Evolutionary conservation across 2,797 vertebrate genomes (phyloP).

Genomic region (Ptychobarbus kaznakovi): DNA sequence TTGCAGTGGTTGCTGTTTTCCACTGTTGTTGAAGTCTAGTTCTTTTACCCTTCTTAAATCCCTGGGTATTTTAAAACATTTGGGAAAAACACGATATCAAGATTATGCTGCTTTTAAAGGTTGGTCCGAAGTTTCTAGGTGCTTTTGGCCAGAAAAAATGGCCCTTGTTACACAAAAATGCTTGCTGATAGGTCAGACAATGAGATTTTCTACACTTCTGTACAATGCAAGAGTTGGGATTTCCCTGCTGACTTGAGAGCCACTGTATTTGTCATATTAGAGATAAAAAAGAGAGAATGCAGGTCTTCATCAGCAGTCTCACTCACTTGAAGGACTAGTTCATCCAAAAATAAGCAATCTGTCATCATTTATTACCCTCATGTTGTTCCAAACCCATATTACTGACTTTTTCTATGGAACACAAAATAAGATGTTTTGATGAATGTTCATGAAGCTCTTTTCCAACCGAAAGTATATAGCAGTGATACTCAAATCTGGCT

Average conservation of each 20-base stretch:
- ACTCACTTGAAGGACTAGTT: slow-evolving; percentile 15
- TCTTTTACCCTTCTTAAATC: slow-evolving; percentile 62
- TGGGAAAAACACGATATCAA: slow-evolving; percentile 61
- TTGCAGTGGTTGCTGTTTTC: slow-evolving; percentile 31
- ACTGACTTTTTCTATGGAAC: neutral
- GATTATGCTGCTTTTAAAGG: slow-evolving; percentile 65
- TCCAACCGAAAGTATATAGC: neutral
- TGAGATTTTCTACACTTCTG: slow-evolving; percentile 51
- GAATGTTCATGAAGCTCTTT: neutral
- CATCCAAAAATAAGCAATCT: neutral
- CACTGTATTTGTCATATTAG: slow-evolving; percentile 44
- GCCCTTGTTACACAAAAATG: slow-evolving; percentile 54
- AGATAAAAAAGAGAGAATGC: slow-evolving; percentile 22
- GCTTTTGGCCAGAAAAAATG: slow-evolving; percentile 57
- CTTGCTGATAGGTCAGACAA: slow-evolving; percentile 51
- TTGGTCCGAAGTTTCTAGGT: slow-evolving; percentile 58
- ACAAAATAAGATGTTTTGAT: neutral
- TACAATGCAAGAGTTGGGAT: slow-evolving; percentile 47
- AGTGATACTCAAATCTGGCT: too few species aligned
- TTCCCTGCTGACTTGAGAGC: slow-evolving; percentile 10
- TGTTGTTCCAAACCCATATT: neutral
- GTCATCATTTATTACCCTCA: neutral
- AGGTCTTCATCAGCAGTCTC: slow-evolving; percentile 45
- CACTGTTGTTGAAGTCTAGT: slow-evolving; percentile 65
- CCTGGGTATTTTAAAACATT: slow-evolving; percentile 65